Conservation (phyloP, 2,888 invertebrate genomes). For the Andrena bicolor region DNA sequence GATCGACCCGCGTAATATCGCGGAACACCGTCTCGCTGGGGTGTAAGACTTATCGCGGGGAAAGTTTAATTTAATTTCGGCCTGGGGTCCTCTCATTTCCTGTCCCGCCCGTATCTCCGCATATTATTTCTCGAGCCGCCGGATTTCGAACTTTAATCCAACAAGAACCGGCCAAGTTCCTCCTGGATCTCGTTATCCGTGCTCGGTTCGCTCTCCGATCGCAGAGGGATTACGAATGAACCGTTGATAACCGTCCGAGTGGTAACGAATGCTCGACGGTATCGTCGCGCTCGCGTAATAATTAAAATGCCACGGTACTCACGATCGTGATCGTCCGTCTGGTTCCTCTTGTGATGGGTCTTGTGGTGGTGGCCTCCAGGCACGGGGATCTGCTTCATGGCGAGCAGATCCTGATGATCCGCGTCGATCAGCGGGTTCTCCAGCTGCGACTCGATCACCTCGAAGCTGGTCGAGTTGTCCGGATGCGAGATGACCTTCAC, state of each 20-base stretch:
- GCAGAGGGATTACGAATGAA: conserved; percentile 18
- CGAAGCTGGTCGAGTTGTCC: conserved; percentile 87
- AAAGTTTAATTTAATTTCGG: conserved; percentile 80
- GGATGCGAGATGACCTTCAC: conserved; percentile 88
- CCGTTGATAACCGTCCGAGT: conserved; percentile 2
- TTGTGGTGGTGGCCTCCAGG: conserved; percentile 80
- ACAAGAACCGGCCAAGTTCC: conserved; percentile 58
- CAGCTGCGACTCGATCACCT: conserved; percentile 87
- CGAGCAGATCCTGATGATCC: conserved; percentile 86
- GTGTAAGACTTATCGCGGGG: conserved; percentile 72
- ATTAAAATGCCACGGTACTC: conserved; percentile 58
- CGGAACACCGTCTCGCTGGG: conserved; percentile 10
- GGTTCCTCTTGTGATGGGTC: conserved; percentile 78
- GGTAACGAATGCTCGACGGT: background rate
- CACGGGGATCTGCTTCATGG: conserved; percentile 84
- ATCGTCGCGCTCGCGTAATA: background rate
- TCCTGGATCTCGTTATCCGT: conserved; percentile 50
- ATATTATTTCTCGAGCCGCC: conserved; percentile 76
- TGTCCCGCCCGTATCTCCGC: conserved; percentile 65
- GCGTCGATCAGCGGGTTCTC: conserved; percentile 88
- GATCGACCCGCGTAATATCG: conserved; percentile 44
- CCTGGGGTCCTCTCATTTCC: conserved; percentile 74
- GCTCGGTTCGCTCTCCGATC: conserved; percentile 36
- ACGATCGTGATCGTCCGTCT: conserved; percentile 81
- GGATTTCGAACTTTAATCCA: conserved; percentile 78